Evolutionary conservation across 2,888 invertebrate genomes (phyloP), one percentile per base, ranked within the genome.

Genomic region (Euphydryas editha): DNA sequence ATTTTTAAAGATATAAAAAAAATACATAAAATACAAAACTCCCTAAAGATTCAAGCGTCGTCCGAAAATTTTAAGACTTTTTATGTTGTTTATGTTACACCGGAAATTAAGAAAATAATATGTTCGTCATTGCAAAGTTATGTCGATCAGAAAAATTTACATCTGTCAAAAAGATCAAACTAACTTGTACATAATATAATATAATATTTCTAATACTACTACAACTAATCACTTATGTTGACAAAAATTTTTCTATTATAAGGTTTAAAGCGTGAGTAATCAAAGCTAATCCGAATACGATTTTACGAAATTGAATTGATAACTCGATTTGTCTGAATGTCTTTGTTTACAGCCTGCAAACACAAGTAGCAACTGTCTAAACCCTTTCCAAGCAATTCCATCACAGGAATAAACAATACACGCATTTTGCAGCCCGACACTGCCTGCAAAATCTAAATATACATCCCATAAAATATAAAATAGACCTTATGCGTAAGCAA

Each of bases 391-490:
- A 82, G 82, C 86, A 88, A 88, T 88, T 86, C 87, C 84, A 85
- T 87, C 84, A 83, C 82, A 75, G 80, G 78, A 86, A 81, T 83
- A 83, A 85, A 87, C 88, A 88, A 87, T 88, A 84, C 84, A 85
- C 83, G 84, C 84, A 86, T 87, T 86, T 87, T 79, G 81, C 78
- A 71, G 72, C 68, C 77, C 80, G 79, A 82, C 84, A 81, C 82
- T 68, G 62, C 62, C 68, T 79, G 77, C 76, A 75, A 69, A 73
- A 71, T 74, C 71, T 69, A 72, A 65, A 70, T 77, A 72, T 76
- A 58, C 7, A 44, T 68, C 11, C 15, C n/a, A 10, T n/a, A 7
- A 55, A 61, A 44, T 17, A 55, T 4, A 15, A 10, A 15, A 36
- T 30, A 44, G 4, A 2, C 13, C 68, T 62, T 64, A 64, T n/a